phyloP scores from a whole-genome alignment of 2,113 vertebrate species.

The Casuarius casuarius region DNA sequence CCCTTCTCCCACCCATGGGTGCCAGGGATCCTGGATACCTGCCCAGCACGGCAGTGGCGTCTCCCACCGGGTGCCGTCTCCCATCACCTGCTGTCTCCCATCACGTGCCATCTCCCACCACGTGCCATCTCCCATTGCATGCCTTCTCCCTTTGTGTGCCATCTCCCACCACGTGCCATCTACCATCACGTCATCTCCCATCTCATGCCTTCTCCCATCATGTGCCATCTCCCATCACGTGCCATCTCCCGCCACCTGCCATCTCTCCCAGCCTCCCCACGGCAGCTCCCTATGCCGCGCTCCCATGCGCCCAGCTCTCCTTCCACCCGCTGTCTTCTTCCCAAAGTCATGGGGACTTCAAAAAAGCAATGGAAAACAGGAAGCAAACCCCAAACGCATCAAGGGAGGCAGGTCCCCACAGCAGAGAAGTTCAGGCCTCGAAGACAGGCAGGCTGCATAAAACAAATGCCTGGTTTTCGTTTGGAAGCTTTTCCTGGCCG shows the following conservation, averaged over 20 bases:
- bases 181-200: background rate
- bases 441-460: background rate
- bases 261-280: background rate
- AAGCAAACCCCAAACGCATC: background rate
- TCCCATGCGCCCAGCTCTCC: background rate
- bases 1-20: background rate
- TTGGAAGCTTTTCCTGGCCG: background rate
- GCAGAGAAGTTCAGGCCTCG: background rate
- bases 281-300: background rate
- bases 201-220: background rate
- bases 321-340: background rate
- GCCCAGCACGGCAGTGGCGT: background rate
- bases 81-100: rapidly evolving
- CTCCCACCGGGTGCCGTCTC: background rate
- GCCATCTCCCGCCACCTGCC: background rate
- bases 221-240: background rate
- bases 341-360: background rate
- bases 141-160: background rate
- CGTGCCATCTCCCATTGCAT: background rate
- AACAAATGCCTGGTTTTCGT: background rate
- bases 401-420: background rate
- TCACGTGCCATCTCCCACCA: background rate
- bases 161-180: background rate
- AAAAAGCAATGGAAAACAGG: background rate
- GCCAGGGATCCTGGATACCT: background rate